Base-by-base conservation (phyloP, 2,113 vertebrate genomes). In the Percina caprodes region DNA sequence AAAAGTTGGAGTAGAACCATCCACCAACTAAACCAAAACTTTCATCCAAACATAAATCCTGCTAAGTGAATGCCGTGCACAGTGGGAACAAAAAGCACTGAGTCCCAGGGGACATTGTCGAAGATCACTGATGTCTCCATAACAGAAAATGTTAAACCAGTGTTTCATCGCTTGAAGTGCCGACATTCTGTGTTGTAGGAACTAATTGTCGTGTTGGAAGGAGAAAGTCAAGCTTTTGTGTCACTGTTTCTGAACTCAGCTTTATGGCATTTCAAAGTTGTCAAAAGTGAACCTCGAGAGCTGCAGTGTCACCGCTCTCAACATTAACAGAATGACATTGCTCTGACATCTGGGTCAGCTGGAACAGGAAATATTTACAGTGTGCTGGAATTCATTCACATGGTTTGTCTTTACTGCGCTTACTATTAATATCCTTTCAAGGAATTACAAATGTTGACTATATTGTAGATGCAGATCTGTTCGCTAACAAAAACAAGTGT, bases 121-220 rank as follows among this genome's bases (percentile, higher is more conserved):
- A 83, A 90, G 91, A 93, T 92, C 88, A 93, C 77, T 78, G 72
- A 78, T 87, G 82, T 85, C 88, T 91, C 85, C 70, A 81, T 88
- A 89, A 89, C 84, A 77, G 82, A 91, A 92, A 92, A 93, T 90
- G 89, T 92, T 92, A 91, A 94, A 91, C 86, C 88, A 30, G 30
- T 30, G 30, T 80, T 79, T 49, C 33, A 55, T 84, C 51, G 4
- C 67, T 79, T 69, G 39, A 91, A 88, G 82, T 84, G 87, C 62
- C 58, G 74, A 90, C 90, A 89, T 88, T 88, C 80, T 87, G 84
- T 89, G 88, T 90, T 93, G 80, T 92, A 88, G 83, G 78, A 90
- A 86, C 85, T 93, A 94, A 94, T 94, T 94, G 90, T 89, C 67
- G 78, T 54, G 80, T 91, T 86, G 86, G 87, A 89, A 93, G 75